Evolutionary conservation across 1,140 invertebrate genomes (phyloP), one percentile per base, ranked within the genome.

Genomic region (Dendrolimus kikuchii): DNA sequence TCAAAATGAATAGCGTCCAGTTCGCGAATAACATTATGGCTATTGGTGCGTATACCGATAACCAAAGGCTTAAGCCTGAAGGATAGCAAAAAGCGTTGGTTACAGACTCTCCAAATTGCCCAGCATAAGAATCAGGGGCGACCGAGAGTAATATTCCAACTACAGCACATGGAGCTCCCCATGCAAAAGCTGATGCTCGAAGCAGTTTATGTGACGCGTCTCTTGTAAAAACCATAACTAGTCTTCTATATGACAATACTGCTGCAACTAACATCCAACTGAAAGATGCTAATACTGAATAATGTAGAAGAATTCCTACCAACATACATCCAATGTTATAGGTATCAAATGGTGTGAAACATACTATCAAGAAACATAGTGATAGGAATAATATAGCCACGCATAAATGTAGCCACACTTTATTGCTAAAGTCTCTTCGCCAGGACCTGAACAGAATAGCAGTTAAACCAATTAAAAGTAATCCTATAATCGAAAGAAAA

Each of bases 261-360:
- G 87, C 88, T 5, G 87, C 82, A 0, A 89, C 81, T 23, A 89
- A 59, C 88, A 89, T 89, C 88, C 88, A 89, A 55, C 81, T 86
- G 64, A 89, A 89, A 0, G 87, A 87, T 1, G 85, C 64, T 5
- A 89, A 49, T 8, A 88, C 75, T 3, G 82, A 73, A 59, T 88
- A 89, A 55, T 89, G 88, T 36, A 89, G 50, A 5, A 72, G 36
- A 0, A 86, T 72, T 5, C 88, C 88, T 10, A 79, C 47, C 23
- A 82, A 49, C 69, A 88, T 77, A 58, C 88, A 89, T 8, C 55
- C 36, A 1, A 77, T 53, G 23, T 64, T 66, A 41, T 77, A 74
- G 8, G 62, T 49, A 4, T 68, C 60, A 49, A 88, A 86, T 40
- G 72, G 59, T 0, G 74, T 68, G 43, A 81, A 79, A 3, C 75